Base-by-base conservation (phyloP, 1,140 invertebrate genomes). In the Conopomorpha cramerella region DNA sequence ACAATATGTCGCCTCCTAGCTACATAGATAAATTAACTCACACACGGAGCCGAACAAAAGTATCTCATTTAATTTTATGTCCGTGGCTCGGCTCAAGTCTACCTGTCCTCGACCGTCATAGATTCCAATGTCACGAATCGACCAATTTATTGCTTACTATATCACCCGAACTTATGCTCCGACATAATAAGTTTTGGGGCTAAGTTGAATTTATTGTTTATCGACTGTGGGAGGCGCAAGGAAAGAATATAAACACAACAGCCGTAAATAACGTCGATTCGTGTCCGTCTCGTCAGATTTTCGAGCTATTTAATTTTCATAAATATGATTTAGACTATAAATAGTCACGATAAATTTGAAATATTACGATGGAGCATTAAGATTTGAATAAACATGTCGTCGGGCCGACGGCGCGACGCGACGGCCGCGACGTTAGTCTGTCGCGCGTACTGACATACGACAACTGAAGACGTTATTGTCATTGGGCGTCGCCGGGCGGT, bases 121-220 rank as follows among this genome's bases (percentile, higher is more conserved):
- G 55, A 56, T 57, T 51, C 52, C 55, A 41, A 51, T 52, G 50
- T 50, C 50, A 52, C 46, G 43, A 25, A 12, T 30, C 37, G 28
- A 38, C 34, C 53, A 57, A 63, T 60, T 60, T 63, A 63, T 60
- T 36, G 45, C 41, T 46, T 38, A 40, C 46, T 57, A 58, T 60
- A 64, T 60, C 55, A 64, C 58, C 45, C 38, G 38, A 63, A 60
- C 50, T 58, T 57, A 59, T 47, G 58, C 45, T 49, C 47, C 43
- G 43, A 52, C 51, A 53, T 60, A 54, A 63, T 60, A 63, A 63
- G 47, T 57, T 64, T 58, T 42, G 48, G 46, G 34, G 43, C 51
- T 63, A 60, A 64, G 52, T 58, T 50, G 46, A 60, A 64, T 64
- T 63, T 63, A 63, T 63, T 57, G 56, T 53, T 55, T 58, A 49